A percentile compares a stretch with the other conserved stretches of the same genome.
Evolutionary conservation across 1,140 invertebrate genomes (phyloP).

Genomic region (Drosophila teissieri): DNA sequence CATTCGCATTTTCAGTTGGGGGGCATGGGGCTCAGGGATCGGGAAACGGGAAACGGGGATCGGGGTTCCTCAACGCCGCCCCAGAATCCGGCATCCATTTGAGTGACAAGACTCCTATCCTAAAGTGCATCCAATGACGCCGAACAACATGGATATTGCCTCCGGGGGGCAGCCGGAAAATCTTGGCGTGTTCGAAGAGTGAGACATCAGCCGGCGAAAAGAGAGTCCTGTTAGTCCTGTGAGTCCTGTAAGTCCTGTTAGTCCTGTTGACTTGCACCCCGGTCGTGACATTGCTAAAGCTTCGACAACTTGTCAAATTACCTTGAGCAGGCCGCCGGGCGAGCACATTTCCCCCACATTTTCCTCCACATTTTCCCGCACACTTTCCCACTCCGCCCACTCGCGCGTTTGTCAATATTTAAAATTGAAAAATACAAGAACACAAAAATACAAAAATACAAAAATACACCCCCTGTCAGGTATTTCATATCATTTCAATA

Average conservation of each 20-base stretch:
- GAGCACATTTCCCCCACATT: background rate
- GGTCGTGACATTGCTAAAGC: constrained; percentile 60
- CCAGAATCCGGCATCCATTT: constrained; percentile 22
- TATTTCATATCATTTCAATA: constrained; percentile 80
- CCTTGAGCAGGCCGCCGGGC: constrained; percentile 57
- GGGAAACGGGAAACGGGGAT: too few relatives aligned
- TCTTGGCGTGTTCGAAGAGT: constrained; percentile 35
- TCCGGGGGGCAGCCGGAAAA: constrained; percentile 28
- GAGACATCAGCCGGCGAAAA: constrained; percentile 41
- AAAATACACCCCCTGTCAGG: constrained; percentile 17
- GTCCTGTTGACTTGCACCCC: constrained; percentile 56
- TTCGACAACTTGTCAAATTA: constrained; percentile 83
- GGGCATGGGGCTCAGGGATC: background rate
- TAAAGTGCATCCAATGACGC: constrained; percentile 71
- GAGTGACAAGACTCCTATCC: constrained; percentile 46
- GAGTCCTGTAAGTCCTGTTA: constrained; percentile 45
- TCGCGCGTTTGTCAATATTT: constrained; percentile 71
- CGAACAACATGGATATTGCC: constrained; percentile 38
- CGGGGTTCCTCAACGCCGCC: background rate
- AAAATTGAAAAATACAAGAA: constrained; percentile 77
- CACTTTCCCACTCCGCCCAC: background rate
- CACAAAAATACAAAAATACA: constrained; percentile 75
- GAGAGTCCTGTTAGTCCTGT: constrained; percentile 17
- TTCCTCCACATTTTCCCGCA: too few relatives aligned
- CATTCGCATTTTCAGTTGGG: constrained; percentile 72